These are phyloP conservation scores for Conops quadrifasciatus DNA, from an alignment of 2,888 invertebrate species.

Conservation along the genomic window DNA sequence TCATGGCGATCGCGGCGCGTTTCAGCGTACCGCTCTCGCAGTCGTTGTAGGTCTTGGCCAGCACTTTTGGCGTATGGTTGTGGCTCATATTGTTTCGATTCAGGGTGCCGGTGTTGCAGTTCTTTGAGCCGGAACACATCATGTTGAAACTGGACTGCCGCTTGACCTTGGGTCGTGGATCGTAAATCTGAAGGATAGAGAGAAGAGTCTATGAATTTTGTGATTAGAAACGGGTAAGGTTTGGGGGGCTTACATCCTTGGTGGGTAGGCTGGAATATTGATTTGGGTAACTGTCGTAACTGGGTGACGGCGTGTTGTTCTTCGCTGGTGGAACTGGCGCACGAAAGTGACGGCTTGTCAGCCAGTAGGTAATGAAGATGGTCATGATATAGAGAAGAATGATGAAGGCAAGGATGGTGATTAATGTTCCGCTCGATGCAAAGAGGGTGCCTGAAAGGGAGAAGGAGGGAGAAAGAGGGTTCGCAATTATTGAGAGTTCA, in stretches of 20 bases:
- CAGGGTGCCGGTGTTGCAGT: slow-evolving; percentile 63
- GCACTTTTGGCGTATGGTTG: slow-evolving; percentile 73
- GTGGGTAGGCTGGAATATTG: slow-evolving; percentile 85
- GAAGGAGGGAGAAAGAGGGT: neutral
- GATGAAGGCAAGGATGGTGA: slow-evolving; percentile 64
- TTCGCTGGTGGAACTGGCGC: slow-evolving; percentile 50
- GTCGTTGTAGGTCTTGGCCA: slow-evolving; percentile 78
- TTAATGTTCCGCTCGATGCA: slow-evolving; percentile 53
- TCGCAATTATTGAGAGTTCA: neutral
- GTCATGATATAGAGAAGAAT: slow-evolving; percentile 66
- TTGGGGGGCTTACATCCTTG: slow-evolving; percentile 72
- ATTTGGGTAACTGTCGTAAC: slow-evolving; percentile 83
- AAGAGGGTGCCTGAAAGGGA: slow-evolving; percentile 45
- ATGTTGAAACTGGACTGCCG: slow-evolving; percentile 77
- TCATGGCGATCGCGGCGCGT: slow-evolving; percentile 75
- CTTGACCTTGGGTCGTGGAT: slow-evolving; percentile 67
- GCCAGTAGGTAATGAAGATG: slow-evolving; percentile 58
- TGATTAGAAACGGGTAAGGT: neutral
- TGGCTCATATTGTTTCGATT: slow-evolving; percentile 71
- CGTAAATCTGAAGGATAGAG: slow-evolving; percentile 55
- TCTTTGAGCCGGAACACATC: slow-evolving; percentile 60
- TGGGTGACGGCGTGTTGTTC: slow-evolving; percentile 73
- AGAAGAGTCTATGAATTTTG: neutral
- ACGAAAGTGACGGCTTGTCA: slow-evolving; percentile 66
- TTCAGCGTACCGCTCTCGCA: slow-evolving; percentile 81